These are phyloP conservation scores for Cotesia chilonis DNA, from an alignment of 1,140 invertebrate genomes.

Conservation along the genomic window DNA sequence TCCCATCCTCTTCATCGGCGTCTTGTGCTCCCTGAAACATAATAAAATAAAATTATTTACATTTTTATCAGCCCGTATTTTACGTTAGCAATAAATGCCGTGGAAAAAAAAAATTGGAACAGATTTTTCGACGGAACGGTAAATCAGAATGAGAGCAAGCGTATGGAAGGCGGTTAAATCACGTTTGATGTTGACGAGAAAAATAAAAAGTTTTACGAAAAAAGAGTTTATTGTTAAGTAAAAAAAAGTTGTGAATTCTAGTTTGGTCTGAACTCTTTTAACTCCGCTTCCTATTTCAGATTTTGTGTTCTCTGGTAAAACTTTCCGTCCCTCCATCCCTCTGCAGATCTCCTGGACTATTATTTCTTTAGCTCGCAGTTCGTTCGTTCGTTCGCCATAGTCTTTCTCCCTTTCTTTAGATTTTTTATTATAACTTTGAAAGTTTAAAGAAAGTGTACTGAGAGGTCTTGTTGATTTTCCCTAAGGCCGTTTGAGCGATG, in stretches of 20 bases:
- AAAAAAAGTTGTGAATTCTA: slow-evolving; percentile 19
- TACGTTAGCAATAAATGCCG: not conserved
- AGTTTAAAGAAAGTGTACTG: slow-evolving; percentile 36
- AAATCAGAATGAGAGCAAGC: too few relatives aligned
- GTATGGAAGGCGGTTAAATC: too few relatives aligned
- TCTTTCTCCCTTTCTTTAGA: slow-evolving; percentile 15
- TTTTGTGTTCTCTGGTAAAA: not conserved
- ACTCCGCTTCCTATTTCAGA: not conserved
- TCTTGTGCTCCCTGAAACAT: slow-evolving; percentile 76
- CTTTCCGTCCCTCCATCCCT: not conserved
- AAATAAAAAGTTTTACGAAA: not conserved
- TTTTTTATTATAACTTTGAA: slow-evolving; percentile 18
- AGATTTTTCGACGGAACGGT: too few relatives aligned
- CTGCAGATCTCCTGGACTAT: too few relatives aligned
- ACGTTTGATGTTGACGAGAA: slow-evolving; percentile 4
- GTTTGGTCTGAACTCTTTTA: not conserved
- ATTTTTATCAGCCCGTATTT: not conserved
- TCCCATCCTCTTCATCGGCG: slow-evolving; percentile 75
- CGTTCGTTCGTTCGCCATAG: slow-evolving; percentile 4
- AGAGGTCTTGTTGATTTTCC: slow-evolving; percentile 35
- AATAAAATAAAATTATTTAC: slow-evolving; percentile 30
- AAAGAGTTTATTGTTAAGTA: slow-evolving; percentile 3
- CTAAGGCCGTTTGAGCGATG: slow-evolving; percentile 34
- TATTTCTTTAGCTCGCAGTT: not conserved
- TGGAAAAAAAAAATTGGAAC: not conserved